phyloP scores from a whole-genome alignment of 1,140 invertebrate species.

The Trichogramma pretiosum region DNA sequence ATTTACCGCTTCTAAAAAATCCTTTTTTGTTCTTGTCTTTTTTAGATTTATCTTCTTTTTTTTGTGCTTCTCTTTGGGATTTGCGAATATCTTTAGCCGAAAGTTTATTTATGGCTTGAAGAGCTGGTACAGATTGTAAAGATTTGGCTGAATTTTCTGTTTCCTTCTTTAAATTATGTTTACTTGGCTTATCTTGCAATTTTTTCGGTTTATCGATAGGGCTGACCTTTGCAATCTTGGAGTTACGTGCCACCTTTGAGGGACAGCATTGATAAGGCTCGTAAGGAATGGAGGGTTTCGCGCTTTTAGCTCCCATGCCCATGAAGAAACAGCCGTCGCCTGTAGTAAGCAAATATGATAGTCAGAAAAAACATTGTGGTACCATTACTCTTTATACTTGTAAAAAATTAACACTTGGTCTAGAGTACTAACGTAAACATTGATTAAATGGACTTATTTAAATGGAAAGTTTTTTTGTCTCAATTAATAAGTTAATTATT shows the following conservation, averaged over 20 bases:
- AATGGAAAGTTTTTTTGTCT: no score
- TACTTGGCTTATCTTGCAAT: conserved; percentile 19
- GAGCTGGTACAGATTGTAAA: no score
- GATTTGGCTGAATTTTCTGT: no score
- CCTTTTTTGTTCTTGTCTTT: conserved; percentile 62
- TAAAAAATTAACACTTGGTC: no score
- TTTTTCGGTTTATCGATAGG: conserved; percentile 36
- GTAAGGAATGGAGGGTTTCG: conserved; percentile 64
- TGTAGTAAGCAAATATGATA: conserved; percentile 54
- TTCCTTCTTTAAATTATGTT: no score
- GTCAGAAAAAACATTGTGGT: conserved; percentile 40
- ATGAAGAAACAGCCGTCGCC: conserved; percentile 93
- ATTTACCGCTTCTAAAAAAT: conserved; percentile 73
- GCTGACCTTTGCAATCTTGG: conserved; percentile 61
- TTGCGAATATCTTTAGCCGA: conserved; percentile 43
- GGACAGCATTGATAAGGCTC: conserved; percentile 86
- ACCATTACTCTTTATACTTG: no score
- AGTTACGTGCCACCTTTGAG: conserved; percentile 63
- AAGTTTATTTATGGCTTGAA: conserved; percentile 44
- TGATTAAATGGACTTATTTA: no score
- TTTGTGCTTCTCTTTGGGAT: conserved; percentile 24
- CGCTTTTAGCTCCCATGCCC: conserved; percentile 76
- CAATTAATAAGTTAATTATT: no score
- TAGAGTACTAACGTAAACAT: no score
- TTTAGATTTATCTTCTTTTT: conserved; percentile 34